These are phyloP conservation scores for Musca vetustissima DNA, from an alignment of 1,140 invertebrate species.

Conservation along the genomic window DNA sequence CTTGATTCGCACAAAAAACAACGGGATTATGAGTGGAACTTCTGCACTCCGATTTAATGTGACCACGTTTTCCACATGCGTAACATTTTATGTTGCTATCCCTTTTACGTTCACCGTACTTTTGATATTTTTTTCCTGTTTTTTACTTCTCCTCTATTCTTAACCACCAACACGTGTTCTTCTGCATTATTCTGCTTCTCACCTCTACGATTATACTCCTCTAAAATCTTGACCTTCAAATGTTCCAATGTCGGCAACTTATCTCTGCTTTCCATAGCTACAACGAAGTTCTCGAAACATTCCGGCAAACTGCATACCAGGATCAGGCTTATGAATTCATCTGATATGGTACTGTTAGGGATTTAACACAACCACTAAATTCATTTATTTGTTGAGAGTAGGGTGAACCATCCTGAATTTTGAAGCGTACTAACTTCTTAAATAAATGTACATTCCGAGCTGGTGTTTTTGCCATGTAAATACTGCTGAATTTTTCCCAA, in stretches of 20 bases:
- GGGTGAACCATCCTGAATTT: background rate
- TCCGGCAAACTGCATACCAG: background rate
- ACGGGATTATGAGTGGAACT: background rate
- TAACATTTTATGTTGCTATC: slow-evolving; percentile 8
- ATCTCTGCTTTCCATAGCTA: slow-evolving; percentile 2
- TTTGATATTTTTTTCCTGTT: background rate
- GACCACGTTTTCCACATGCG: background rate
- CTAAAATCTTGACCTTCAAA: no score
- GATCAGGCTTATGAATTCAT: background rate
- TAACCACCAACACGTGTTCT: no score
- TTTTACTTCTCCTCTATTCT: background rate
- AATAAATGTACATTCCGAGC: slow-evolving; percentile 9
- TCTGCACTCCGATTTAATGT: background rate
- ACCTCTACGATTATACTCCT: no score
- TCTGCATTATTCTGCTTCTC: no score
- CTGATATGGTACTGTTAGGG: background rate
- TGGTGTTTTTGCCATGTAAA: slow-evolving; percentile 12
- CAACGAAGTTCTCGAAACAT: background rate
- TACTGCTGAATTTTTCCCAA: slow-evolving; percentile 8
- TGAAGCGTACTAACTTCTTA: slow-evolving; percentile 9
- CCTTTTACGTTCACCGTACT: background rate
- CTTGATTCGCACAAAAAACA: background rate
- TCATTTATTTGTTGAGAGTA: slow-evolving; percentile 5
- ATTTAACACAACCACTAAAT: slow-evolving; percentile 2
- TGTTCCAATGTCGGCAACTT: background rate